Evolutionary conservation across 2,113 vertebrate species (phyloP).

Genomic region (Actenoides hombroni): DNA sequence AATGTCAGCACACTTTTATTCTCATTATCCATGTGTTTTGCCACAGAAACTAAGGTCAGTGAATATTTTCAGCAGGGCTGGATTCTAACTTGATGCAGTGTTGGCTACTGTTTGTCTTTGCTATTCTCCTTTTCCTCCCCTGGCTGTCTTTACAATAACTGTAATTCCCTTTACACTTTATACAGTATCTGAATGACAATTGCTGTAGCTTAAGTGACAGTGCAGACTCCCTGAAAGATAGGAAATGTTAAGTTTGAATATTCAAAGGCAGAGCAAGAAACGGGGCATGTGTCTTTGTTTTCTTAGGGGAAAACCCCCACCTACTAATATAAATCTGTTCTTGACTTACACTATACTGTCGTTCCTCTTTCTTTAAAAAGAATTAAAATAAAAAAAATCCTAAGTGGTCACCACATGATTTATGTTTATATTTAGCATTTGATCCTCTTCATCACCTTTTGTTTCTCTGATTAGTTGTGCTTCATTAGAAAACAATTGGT

Average conservation of each 20-base stretch:
- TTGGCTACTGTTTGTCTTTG: not conserved
- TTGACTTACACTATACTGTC: not conserved
- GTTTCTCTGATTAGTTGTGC: not conserved
- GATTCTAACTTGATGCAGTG: not conserved
- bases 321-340: not conserved
- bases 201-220: not conserved
- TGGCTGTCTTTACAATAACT: not conserved
- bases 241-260: not conserved
- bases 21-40: not conserved
- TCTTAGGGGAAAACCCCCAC: not conserved
- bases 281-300: not conserved
- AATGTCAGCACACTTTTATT: not conserved
- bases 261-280: not conserved
- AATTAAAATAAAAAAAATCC: too few species aligned
- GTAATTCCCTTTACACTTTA: not conserved
- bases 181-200: not conserved
- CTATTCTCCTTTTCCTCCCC: too few species aligned
- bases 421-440: not conserved
- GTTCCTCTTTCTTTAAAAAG: not conserved
- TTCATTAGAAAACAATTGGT: not conserved
- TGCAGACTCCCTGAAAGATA: not conserved
- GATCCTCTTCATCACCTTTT: not conserved
- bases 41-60: not conserved
- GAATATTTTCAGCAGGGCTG: not conserved
- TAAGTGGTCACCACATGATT: not conserved